Evolutionary conservation across 2,113 vertebrate species (phyloP).

Genomic region (Aythya baeri): DNA sequence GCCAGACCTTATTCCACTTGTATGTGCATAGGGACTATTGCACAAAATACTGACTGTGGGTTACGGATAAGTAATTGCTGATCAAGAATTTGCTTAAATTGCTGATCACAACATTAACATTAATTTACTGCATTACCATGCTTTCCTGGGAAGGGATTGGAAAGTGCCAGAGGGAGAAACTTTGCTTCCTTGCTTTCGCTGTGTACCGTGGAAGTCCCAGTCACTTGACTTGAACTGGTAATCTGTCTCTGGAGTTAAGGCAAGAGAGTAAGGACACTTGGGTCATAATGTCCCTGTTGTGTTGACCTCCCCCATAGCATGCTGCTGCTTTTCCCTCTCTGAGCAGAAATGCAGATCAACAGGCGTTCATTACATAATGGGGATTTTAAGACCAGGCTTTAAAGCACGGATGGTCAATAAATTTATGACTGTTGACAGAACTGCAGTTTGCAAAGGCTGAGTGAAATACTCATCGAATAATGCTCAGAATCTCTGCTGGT

Average conservation of each 20-base stretch:
- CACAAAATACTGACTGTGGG: not conserved
- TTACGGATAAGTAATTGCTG: not conserved
- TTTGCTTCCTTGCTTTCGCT: not conserved
- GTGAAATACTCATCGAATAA: not conserved
- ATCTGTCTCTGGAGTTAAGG: not conserved
- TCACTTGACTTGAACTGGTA: not conserved
- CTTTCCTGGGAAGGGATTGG: not conserved
- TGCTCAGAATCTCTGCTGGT: not conserved
- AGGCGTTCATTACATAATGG: not conserved
- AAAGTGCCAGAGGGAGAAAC: not conserved
- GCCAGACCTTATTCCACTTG: not conserved
- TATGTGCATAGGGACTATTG: not conserved
- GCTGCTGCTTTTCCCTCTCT: fast-evolving
- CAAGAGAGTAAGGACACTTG: not conserved
- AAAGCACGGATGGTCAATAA: not conserved
- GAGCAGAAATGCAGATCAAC: not conserved
- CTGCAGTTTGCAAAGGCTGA: not conserved
- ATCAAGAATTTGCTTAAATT: not conserved
- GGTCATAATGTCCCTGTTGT: not conserved
- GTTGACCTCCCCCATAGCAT: not conserved
- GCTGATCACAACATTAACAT: not conserved
- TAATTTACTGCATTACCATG: not conserved
- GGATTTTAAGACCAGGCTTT: not conserved
- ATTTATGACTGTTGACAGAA: not conserved
- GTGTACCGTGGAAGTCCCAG: not conserved